Base-by-base conservation (phyloP, 2,888 invertebrate species). In the Labia minor region DNA sequence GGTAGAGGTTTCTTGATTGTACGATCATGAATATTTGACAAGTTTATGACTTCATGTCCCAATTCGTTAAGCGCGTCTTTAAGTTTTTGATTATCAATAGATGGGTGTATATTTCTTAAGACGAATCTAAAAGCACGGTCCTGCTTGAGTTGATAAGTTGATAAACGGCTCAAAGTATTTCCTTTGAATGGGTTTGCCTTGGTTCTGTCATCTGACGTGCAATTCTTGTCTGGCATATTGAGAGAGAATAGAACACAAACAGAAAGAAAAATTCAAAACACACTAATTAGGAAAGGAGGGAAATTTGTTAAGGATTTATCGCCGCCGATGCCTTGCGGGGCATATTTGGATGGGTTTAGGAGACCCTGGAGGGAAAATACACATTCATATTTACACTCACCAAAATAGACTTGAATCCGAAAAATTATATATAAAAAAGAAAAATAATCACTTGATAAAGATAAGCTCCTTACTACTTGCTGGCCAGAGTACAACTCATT, bases 1-100 rank as follows among this genome's bases (percentile, higher is more conserved):
- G 69, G 68, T 16, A 71, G 61, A 8, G 68, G 67, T 21, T 67
- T 65, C 65, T 70, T 71, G 10, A 69, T 69, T 66, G 63, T 66
- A 19, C 68, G 21, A 26, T 68, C 65, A 61, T 64, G 21, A 3
- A 71, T 62, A 21, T 71, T 71, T 1, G 66, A 64, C 19, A 71
- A 49, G 16, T 70, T 69, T 1, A 67, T 65, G 11, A 71, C 69
- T 66, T 68, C 49, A 66, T 69, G 69, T 1, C 70, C 68, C 21
- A 66, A 19, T 61, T 67, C 65, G 61, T 68, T 26, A 0, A 71
- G 61, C 26, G 67, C 67, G n/a, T 65, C 19, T 64, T 70, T 68
- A 14, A 71, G 26, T 61, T 67, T 67, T 61, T 69, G 49, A 11
- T 19, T 1, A 16, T 61, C 64, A 11, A 37, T 37, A 8, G 68